Evolutionary conservation across 2,888 invertebrate genomes (phyloP), one percentile per base, ranked within the genome.

Genomic region (Ditula angustiorana): DNA sequence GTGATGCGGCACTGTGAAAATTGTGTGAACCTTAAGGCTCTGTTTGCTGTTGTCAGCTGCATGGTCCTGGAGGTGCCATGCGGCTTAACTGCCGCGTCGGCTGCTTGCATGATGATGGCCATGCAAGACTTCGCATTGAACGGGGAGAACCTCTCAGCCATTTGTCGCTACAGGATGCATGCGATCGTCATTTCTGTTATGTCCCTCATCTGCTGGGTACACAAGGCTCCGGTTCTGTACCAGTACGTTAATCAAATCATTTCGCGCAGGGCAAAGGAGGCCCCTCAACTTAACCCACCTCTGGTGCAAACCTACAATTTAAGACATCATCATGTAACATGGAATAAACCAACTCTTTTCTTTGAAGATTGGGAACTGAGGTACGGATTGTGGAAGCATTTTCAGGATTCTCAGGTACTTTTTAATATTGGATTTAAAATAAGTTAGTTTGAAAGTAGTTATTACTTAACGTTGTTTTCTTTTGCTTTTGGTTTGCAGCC

Each of bases 351-450:
- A 0, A 94, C 94, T 5, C 78, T 95, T 11, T 95, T 94, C 75
- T 94, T 95, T 66, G 93, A 95, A 67, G 95, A 95, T 73, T 95
- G 95, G 95, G 95, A 95, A 74, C 86, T 94, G 2, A 88, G 95
- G 30, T 95, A 94, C 69, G 94, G 94, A 0, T 76, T 95, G 5
- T 95, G 95, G 95, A 95, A 94, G 76, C 94, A 82, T 93, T 95
- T 85, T 75, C 91, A 82, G 69, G 80, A 78, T 61, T 37, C 66
- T 5, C 69, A 73, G 69, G 75, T 74, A 57, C 11, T 1, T 3
- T 19, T 19, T 41, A 19, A 19, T 2, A 8, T 41, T 41, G 19
- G 7, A 41, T 19, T 41, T 19, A 10, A 10, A 19, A 30, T 30
- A 30, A 30, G 1, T 30, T 8, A 5, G 8, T 30, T 30, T 7